Evolutionary conservation across 2,113 vertebrate genomes (phyloP).

Genomic region (Dicentrarchus labrax): DNA sequence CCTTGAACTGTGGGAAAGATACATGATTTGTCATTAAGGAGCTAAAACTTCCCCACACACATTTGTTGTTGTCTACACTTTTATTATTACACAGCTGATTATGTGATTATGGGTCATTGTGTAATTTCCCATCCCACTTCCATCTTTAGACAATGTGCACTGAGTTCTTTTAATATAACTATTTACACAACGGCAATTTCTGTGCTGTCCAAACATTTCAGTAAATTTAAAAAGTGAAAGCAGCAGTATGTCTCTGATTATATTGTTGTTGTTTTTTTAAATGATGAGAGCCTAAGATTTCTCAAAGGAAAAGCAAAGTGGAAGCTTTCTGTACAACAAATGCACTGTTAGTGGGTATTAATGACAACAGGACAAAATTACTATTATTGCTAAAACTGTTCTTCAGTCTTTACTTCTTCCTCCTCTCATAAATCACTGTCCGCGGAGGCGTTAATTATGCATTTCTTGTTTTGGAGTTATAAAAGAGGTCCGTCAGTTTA

Average conservation of each 20-base stretch:
- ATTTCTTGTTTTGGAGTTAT: background rate
- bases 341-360: background rate
- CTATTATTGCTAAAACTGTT: background rate
- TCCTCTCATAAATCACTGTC: background rate
- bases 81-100: background rate
- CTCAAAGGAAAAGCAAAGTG: background rate
- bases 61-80: background rate
- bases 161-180: background rate
- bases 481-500: background rate
- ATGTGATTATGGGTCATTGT: background rate
- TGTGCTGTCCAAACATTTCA: background rate
- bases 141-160: background rate
- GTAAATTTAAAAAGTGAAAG: background rate
- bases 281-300: no score
- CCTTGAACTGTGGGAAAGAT: background rate
- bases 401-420: background rate
- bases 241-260: background rate
- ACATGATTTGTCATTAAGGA: background rate
- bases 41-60: background rate
- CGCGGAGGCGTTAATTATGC: conserved; percentile 5
- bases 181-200: background rate
- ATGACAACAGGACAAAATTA: background rate
- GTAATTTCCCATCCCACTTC: background rate
- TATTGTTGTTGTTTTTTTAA: no score
- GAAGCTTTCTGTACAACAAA: no score